Base-by-base conservation (phyloP, 2,888 invertebrate species). In the Limnephilus lunatus region DNA sequence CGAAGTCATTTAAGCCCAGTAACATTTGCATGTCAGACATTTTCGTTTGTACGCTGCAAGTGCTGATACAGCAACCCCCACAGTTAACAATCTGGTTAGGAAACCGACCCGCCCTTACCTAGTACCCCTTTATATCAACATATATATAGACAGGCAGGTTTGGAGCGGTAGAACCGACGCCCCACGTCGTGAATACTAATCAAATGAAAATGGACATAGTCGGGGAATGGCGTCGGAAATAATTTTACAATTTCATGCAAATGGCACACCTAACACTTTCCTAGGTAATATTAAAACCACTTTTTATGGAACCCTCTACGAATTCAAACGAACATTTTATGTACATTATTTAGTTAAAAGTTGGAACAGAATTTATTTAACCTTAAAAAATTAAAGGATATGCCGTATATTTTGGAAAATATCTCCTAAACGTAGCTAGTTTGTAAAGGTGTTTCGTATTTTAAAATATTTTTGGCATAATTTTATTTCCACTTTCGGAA, bases 151-250 rank as follows among this genome's bases (percentile, higher is more conserved):
- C 19, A 32, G 83, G 83, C 35, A 83, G 83, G 83, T 35, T n/a
- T 35, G 83, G 32, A 83, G 32, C 32, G 83, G 31, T 35, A 32
- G 82, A 83, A 83, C 32, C 83, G 35, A 32, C 68, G 68, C 68
- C 35, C 35, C 19, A 39, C 83, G 83, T 32, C 83, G 15, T 83
- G 83, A 83, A 83, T 83, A 83, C 83, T 35, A 83, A 83, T 83
- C 35, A 83, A 83, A 83, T 39, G 83, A 32, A 83, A 83, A 32
- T 83, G 32, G 83, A 83, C 35, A 83, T 25, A 25, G 32, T 83
- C 35, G 19, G 83, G 35, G 7, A 83, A 83, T 83, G 83, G 83
- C 32, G 35, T 11, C 25, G 83, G 83, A 83, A 83, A 83, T 83
- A 35, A 68, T 68, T 68, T 68, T 68, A 68, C 68, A 68, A 25